phyloP scores from a whole-genome alignment of 2,888 invertebrate genomes.

The Phengaris alcon region DNA sequence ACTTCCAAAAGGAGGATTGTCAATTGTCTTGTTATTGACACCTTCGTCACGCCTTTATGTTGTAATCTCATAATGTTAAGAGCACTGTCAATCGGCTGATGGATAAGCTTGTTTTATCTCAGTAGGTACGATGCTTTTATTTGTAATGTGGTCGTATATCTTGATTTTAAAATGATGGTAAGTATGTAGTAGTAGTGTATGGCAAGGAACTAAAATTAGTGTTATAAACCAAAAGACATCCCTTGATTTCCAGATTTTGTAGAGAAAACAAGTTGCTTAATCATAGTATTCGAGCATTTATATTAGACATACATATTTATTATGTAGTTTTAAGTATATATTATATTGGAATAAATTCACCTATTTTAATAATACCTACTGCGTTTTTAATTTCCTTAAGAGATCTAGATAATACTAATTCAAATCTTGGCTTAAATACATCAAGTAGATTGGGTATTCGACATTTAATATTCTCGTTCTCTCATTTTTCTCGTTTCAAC shows the following conservation, averaged over 20 bases:
- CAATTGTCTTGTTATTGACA: neutral
- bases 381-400: neutral
- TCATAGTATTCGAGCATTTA: conserved; percentile 21
- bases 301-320: conserved; percentile 25
- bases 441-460: too few species aligned
- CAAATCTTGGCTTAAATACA: neutral
- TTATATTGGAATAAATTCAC: conserved; percentile 10
- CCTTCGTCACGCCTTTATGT: neutral
- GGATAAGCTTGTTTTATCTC: conserved; percentile 11
- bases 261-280: neutral
- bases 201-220: neutral
- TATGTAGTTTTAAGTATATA: conserved; percentile 24
- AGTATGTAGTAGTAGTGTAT: too few species aligned
- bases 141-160: neutral
- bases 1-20: neutral
- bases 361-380: neutral
- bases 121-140: neutral
- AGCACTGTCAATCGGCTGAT: conserved; percentile 5
- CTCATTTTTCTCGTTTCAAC: too few species aligned
- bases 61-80: conserved; percentile 1
- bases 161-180: neutral
- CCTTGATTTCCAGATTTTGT: neutral
- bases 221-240: neutral
- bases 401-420: too few species aligned
- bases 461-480: too few species aligned